Conservation (phyloP, 2,888 invertebrate species). For the Hemaris fuciformis region DNA sequence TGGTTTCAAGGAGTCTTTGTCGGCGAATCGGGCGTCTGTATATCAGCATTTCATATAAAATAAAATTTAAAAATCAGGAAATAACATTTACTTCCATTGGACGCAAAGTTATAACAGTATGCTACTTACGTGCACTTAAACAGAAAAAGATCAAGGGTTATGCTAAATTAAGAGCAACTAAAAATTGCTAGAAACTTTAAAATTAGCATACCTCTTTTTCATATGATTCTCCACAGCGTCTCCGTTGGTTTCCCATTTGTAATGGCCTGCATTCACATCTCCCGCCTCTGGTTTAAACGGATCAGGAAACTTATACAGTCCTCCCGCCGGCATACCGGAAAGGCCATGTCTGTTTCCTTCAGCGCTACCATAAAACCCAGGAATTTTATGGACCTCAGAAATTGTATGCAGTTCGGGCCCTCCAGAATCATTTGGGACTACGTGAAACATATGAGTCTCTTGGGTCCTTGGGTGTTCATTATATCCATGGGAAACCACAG, state of each 20-base stretch:
- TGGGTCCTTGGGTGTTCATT: not conserved
- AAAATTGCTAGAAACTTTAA: no score
- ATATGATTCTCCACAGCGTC: conserved; percentile 43
- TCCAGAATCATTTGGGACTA: not conserved
- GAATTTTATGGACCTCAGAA: not conserved
- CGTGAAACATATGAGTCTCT: not conserved
- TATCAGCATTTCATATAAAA: no score
- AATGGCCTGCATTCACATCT: conserved; percentile 40
- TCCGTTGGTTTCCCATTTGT: conserved; percentile 41
- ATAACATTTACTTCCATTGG: no score
- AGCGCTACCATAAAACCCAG: not conserved
- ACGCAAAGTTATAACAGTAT: no score
- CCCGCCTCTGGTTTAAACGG: conserved; percentile 55
- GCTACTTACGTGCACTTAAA: no score
- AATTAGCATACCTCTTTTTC: conserved; percentile 46
- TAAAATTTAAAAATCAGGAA: no score
- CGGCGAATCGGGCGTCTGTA: no score
- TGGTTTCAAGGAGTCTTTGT: no score
- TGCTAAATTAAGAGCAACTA: no score
- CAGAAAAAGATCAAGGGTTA: no score
- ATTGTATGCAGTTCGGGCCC: not conserved
- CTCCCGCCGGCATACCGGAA: conserved; percentile 51
- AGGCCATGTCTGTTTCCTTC: not conserved
- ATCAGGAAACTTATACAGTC: conserved; percentile 56
- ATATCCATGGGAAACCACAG: not conserved